Evolutionary conservation across 2,113 vertebrate genomes (phyloP).

Genomic region (Campylorhamphus procurvoides): DNA sequence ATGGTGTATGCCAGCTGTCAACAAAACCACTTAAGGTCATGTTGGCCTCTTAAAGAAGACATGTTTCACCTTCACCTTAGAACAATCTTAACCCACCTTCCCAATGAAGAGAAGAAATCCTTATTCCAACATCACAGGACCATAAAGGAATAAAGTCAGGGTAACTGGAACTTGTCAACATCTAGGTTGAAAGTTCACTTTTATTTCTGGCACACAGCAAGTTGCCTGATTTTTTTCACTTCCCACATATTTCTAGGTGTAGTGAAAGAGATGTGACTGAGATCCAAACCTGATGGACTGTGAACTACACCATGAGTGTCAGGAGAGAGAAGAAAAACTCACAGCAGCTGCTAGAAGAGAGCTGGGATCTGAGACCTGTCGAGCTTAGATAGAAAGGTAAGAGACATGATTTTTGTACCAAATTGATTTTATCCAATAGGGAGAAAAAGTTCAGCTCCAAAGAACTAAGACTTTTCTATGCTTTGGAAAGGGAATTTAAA

Average conservation of each 20-base stretch:
- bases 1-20: not conserved
- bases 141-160: not conserved
- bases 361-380: not conserved
- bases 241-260: conserved; percentile 2
- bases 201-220: not conserved
- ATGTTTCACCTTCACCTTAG: not conserved
- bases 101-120: not conserved
- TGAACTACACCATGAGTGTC: not conserved
- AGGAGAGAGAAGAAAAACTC: conserved; percentile 8
- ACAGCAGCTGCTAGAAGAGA: not conserved
- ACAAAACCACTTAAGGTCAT: not conserved
- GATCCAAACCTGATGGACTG: not conserved
- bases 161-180: not conserved
- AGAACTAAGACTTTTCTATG: not conserved
- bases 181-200: conserved; percentile 18
- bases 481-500: not conserved
- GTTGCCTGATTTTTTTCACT: not conserved
- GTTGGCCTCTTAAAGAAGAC: not conserved
- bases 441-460: not conserved
- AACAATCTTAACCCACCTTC: not conserved
- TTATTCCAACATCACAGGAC: not conserved
- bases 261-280: not conserved
- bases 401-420: not conserved
- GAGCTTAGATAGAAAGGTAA: not conserved
- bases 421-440: not conserved